Evolutionary conservation across 2,888 invertebrate genomes (phyloP).

Genomic region (Caenorhabditis uteleia): DNA sequence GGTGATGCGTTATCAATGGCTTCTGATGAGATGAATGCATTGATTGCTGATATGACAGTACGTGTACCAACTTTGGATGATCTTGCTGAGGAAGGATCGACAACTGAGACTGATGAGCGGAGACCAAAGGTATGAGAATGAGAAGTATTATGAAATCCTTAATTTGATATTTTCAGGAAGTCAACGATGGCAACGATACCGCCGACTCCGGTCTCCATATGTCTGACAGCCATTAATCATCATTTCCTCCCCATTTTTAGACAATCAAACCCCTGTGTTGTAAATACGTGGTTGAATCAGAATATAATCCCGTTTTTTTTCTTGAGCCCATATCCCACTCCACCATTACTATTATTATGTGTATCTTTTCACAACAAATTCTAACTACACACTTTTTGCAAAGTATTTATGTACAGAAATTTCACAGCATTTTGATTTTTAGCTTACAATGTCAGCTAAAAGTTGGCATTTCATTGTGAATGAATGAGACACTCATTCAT

Average conservation of each 20-base stretch:
- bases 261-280: slow-evolving; percentile 20
- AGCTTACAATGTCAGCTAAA: too few relatives aligned
- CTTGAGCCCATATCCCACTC: too few relatives aligned
- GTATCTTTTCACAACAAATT: too few relatives aligned
- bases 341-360: too few relatives aligned
- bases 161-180: slow-evolving; percentile 30
- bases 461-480: too few relatives aligned
- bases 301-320: slow-evolving; percentile 4
- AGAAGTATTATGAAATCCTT: not conserved
- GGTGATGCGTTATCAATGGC: slow-evolving; percentile 63
- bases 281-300: slow-evolving; percentile 38
- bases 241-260: not conserved
- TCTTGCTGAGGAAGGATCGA: slow-evolving; percentile 39
- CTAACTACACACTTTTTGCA: slow-evolving; percentile 29
- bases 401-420: slow-evolving; percentile 11
- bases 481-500: not conserved
- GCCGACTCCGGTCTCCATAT: slow-evolving; percentile 52
- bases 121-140: slow-evolving; percentile 26
- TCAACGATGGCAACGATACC: slow-evolving; percentile 56
- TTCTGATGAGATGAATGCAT: slow-evolving; percentile 66
- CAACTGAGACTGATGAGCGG: slow-evolving; percentile 42
- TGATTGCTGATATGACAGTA: slow-evolving; percentile 65
- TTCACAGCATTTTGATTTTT: not conserved
- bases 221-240: slow-evolving; percentile 35
- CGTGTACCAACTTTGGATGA: slow-evolving; percentile 43